These are phyloP conservation scores for Laspeyria flexula DNA, from an alignment of 2,888 invertebrate species.

Conservation along the genomic window DNA sequence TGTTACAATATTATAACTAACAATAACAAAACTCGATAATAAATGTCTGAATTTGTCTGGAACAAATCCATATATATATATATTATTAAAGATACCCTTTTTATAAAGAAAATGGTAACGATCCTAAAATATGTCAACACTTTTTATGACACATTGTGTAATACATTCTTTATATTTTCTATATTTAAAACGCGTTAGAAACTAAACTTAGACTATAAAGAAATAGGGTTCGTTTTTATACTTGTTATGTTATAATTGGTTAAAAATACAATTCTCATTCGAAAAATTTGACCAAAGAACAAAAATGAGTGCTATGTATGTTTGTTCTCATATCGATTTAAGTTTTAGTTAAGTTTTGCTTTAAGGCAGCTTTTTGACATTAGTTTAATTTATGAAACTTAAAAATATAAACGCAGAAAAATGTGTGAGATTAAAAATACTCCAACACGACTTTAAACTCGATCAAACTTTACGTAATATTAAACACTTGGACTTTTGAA, in stretches of 20 bases:
- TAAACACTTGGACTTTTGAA: no score
- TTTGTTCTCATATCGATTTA: constrained; percentile 45
- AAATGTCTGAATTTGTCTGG: no score
- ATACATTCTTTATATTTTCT: background rate
- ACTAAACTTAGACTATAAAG: background rate
- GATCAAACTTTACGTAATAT: no score
- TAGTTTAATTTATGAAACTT: constrained; percentile 35
- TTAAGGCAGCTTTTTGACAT: constrained; percentile 11
- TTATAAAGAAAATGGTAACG: no score
- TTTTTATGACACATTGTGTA: background rate
- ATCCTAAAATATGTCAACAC: background rate
- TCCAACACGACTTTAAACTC: no score
- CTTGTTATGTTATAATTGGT: constrained; percentile 23
- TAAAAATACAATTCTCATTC: constrained; percentile 47
- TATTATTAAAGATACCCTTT: no score
- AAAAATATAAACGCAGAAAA: no score
- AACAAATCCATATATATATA: no score
- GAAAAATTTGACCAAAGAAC: constrained; percentile 66
- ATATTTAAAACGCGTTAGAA: background rate
- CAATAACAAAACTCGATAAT: background rate
- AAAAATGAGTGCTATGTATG: constrained; percentile 55
- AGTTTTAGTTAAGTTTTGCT: constrained; percentile 41
- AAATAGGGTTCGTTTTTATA: background rate
- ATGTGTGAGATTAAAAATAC: no score
- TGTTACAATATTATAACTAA: background rate